Evolutionary conservation across 2,888 invertebrate species (phyloP).

Genomic region (Drosophila paranaensis): DNA sequence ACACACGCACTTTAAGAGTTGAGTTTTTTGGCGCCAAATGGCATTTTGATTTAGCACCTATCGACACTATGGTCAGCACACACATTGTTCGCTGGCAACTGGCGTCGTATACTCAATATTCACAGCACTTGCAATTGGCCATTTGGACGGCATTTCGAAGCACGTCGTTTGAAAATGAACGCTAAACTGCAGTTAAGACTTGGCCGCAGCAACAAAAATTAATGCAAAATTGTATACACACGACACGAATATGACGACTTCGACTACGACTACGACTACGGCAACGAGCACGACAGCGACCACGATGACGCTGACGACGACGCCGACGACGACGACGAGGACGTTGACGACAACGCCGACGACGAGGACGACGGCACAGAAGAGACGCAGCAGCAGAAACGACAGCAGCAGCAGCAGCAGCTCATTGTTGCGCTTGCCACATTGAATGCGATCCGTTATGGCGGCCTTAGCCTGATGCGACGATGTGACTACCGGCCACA

Average conservation of each 20-base stretch:
- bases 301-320: conserved; percentile 7
- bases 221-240: conserved; percentile 79
- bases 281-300: conserved; percentile 28
- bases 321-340: conserved; percentile 15
- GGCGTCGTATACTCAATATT: conserved; percentile 52
- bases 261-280: conserved; percentile 27
- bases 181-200: conserved; percentile 74
- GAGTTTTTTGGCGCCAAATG: conserved; percentile 70
- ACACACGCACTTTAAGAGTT: conserved; percentile 29
- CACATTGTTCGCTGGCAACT: conserved; percentile 32
- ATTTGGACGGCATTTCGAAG: conserved; percentile 58
- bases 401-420: conserved; percentile 59
- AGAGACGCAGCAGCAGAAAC: conserved; percentile 30
- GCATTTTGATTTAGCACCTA: conserved; percentile 45
- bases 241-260: conserved; percentile 59
- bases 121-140: conserved; percentile 54
- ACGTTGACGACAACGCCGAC: conserved; percentile 10
- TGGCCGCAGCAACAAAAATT: conserved; percentile 74
- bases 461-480: conserved; percentile 79
- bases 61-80: conserved; percentile 7
- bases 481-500: conserved; percentile 81
- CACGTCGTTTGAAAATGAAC: conserved; percentile 66
- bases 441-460: conserved; percentile 82
- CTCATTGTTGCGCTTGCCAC: conserved; percentile 81
- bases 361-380: conserved; percentile 19